A percentile compares a stretch with the other conserved stretches of the same genome.
These are phyloP conservation scores for Cephus pulcher DNA, from an alignment of 2,888 invertebrate genomes.

Conservation along the genomic window DNA sequence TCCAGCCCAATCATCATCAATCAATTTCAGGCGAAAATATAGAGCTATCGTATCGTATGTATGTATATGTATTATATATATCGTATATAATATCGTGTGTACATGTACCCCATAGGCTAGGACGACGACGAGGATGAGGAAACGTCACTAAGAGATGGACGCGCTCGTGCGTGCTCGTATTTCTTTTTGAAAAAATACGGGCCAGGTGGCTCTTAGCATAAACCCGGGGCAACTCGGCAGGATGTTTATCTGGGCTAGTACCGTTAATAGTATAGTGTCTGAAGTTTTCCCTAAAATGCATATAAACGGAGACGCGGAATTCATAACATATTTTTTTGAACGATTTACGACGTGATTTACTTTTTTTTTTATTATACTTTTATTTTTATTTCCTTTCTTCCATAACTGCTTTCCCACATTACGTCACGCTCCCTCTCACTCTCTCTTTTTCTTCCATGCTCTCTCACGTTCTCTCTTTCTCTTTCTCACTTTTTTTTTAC, in stretches of 20 bases:
- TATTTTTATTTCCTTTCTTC: neutral
- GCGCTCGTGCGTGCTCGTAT: neutral
- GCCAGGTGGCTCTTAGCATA: slow-evolving; percentile 54
- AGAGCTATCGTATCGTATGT: slow-evolving; percentile 33
- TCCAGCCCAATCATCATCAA: neutral
- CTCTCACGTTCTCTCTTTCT: neutral
- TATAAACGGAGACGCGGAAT: slow-evolving; percentile 59
- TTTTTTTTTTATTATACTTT: neutral
- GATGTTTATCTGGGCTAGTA: slow-evolving; percentile 59
- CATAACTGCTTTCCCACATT: neutral
- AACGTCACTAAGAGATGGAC: neutral
- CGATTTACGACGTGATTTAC: slow-evolving; percentile 12
- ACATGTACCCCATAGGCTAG: neutral
- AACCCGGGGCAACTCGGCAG: slow-evolving; percentile 58
- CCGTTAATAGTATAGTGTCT: slow-evolving; percentile 52
- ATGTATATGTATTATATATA: slow-evolving; percentile 2
- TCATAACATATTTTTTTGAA: slow-evolving; percentile 41
- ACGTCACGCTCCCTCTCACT: neutral
- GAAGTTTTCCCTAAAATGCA: slow-evolving; percentile 48
- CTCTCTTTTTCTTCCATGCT: neutral
- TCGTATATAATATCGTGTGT: slow-evolving; percentile 6
- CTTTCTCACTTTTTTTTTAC: neutral
- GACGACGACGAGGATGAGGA: neutral
- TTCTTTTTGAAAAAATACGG: slow-evolving; percentile 18
- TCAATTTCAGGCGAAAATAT: slow-evolving; percentile 49